Percentiles rank a stretch among this genome's conserved stretches.
These are phyloP conservation scores for Caranx ignobilis DNA, from an alignment of 2,113 vertebrate genomes.

Conservation along the genomic window DNA sequence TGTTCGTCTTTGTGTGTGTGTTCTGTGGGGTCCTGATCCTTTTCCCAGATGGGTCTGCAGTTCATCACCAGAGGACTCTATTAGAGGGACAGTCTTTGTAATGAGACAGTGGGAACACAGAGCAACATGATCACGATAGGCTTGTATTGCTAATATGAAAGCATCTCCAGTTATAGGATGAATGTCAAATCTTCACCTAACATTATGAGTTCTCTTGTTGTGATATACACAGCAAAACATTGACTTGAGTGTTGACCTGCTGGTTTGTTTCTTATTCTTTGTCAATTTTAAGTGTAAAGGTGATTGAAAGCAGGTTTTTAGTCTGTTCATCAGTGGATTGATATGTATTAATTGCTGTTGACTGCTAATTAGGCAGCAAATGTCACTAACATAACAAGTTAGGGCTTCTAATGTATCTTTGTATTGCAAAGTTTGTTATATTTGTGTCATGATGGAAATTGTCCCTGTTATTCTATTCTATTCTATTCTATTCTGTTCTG, in stretches of 20 bases:
- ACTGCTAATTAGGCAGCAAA: no score
- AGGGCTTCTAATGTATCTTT: not conserved
- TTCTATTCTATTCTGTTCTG: constrained; percentile 34
- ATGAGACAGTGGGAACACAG: constrained; percentile 15
- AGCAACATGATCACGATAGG: constrained; percentile 28
- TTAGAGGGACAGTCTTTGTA: constrained; percentile 26
- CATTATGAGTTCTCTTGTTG: no score
- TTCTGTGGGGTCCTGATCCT: constrained; percentile 38
- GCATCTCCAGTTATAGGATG: not conserved
- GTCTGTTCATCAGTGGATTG: not conserved
- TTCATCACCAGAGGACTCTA: constrained; percentile 16
- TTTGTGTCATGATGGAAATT: constrained; percentile 23
- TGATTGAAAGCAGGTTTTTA: not conserved
- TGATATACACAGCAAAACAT: no score
- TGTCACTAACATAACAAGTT: not conserved
- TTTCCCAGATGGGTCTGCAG: constrained; percentile 11
- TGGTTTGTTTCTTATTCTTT: not conserved
- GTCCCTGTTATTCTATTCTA: constrained; percentile 36
- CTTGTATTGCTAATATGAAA: not conserved
- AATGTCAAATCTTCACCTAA: not conserved
- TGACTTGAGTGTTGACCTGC: not conserved
- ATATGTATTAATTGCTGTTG: not conserved
- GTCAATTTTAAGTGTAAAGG: not conserved
- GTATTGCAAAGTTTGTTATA: constrained; percentile 18
- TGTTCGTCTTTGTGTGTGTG: not conserved